phyloP scores from a whole-genome alignment of 2,113 vertebrate genomes.

The Equus przewalskii region DNA sequence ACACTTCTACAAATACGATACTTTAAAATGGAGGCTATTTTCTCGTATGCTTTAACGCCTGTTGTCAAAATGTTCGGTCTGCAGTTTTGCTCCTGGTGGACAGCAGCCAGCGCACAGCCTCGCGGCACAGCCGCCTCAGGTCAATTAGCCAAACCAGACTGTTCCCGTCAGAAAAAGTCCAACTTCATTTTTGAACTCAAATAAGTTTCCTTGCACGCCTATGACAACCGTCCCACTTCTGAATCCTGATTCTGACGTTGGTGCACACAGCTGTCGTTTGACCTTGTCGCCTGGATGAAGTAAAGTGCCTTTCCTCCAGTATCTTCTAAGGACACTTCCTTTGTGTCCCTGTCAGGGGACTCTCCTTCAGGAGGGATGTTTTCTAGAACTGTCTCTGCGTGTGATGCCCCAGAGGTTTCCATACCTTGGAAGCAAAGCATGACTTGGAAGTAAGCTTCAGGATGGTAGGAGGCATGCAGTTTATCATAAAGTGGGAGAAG shows the following conservation, averaged over 20 bases:
- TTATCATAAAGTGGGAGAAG: neutral
- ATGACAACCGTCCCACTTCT: neutral
- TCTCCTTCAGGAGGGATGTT: neutral
- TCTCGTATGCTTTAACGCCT: neutral
- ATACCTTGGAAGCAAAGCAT: no score
- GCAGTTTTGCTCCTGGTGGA: neutral
- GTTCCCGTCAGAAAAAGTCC: neutral
- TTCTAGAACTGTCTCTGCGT: neutral
- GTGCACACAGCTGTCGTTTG: neutral
- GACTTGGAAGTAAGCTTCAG: neutral
- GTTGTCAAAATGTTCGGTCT: neutral
- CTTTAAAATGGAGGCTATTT: neutral
- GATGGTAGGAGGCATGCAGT: rapidly evolving
- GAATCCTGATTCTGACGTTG: neutral
- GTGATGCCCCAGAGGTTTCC: neutral
- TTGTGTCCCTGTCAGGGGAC: neutral
- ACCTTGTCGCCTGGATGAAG: neutral
- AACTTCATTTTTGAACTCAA: neutral
- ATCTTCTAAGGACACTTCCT: neutral
- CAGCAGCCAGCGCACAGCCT: neutral
- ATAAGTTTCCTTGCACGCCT: neutral
- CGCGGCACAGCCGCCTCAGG: neutral
- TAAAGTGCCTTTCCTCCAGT: neutral
- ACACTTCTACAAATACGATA: neutral
- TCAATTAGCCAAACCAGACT: neutral